Base-by-base conservation (phyloP, 2,797 vertebrate species). In the Echiichthys vipera region DNA sequence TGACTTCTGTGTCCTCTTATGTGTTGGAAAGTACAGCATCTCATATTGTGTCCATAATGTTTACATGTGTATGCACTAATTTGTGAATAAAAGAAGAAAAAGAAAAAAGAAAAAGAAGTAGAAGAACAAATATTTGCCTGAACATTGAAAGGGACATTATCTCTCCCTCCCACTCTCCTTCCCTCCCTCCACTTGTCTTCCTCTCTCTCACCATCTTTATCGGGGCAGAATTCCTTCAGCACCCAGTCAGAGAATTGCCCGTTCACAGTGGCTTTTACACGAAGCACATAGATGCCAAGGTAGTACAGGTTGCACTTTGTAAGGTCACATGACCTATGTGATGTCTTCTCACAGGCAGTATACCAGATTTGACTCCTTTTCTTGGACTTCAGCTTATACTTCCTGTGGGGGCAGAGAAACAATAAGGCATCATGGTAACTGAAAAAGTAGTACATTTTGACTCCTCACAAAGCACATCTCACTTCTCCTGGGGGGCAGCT, bases 171-270 rank as follows among this genome's bases (percentile, higher is more conserved):
- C 25, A 34, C 34, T 15, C 5, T n/a, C 17, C 54, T 29, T 5
- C 39, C 12, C 22, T 45, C 9, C 27, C 20, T 50, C 25, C 2
- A 25, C 45, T 30, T 8, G 0, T 25, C 10, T 24, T 42, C 10
- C 18, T 14, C 13, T 11, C 10, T 29, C 86, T 92, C 65, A 95
- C 94, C 93, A 0, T 95, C 80, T 78, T 68, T 51, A 51, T 95
- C 83, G 0, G 94, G 93, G 55, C 88, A 93, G 84, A 95, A 95
- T 5, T 71, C 32, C 5, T 8, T 71, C 5, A 0, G 0, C 22
- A 20, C 63, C 94, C 93, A 95, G 7, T 12, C 0, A 0, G 94
- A 94, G 25, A 74, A 51, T 1, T 0, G 2, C 2, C 13, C 34
- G 0, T 77, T 59, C 0, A 25, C 13, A 3, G 29, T 81, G 74